phyloP scores from a whole-genome alignment of 2,797 vertebrate genomes.

The Poeciliopsis turneri region DNA sequence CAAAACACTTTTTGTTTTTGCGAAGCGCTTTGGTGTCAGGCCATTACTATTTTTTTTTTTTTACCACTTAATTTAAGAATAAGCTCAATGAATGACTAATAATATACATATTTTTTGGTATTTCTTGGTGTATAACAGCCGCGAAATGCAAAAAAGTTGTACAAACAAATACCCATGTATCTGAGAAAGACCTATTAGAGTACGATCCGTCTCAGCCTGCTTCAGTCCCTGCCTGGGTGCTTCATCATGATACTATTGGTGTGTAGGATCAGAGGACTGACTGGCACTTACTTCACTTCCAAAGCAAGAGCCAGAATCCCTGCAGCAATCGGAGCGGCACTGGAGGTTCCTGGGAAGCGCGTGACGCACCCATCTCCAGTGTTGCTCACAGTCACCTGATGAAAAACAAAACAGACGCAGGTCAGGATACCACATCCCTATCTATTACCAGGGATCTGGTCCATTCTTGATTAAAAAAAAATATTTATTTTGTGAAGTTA shows the following conservation, averaged over 20 bases:
- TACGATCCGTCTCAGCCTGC: neutral
- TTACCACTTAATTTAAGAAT: neutral
- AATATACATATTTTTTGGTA: neutral
- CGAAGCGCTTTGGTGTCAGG: too few species aligned
- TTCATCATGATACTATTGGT: neutral
- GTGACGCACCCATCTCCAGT: conserved; percentile 72
- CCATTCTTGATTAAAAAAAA: neutral
- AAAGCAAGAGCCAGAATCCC: conserved; percentile 71
- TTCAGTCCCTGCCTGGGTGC: neutral
- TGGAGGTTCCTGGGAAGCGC: conserved; percentile 76
- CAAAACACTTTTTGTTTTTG: neutral
- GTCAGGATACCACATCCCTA: neutral
- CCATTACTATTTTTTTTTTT: too few species aligned
- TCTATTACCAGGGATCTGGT: neutral
- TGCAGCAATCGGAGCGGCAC: conserved; percentile 61
- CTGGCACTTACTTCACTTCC: conserved; percentile 61
- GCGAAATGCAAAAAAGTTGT: neutral
- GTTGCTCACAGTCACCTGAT: conserved; percentile 85
- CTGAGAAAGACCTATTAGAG: neutral
- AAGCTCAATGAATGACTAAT: neutral
- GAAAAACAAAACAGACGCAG: conserved; percentile 57
- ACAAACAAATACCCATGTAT: neutral
- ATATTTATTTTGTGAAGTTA: neutral
- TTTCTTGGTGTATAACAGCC: neutral
- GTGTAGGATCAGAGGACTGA: neutral